phyloP scores from a whole-genome alignment of 2,113 vertebrate species.

The Peromyscus maniculatus region DNA sequence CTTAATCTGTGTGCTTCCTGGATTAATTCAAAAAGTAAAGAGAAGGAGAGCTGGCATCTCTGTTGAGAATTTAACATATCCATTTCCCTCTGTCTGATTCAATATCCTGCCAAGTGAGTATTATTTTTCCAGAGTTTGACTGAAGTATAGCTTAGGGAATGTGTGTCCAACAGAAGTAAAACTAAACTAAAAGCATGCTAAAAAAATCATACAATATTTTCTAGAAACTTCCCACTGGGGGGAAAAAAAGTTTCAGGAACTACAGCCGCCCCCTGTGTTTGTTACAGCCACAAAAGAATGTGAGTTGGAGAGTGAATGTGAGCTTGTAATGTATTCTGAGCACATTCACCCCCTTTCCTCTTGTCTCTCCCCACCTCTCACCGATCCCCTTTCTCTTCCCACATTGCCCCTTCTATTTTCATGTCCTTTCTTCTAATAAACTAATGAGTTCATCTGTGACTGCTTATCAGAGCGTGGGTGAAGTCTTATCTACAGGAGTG shows the following conservation, averaged over 20 bases:
- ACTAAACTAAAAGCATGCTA: not conserved
- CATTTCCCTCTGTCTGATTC: not conserved
- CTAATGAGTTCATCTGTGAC: not conserved
- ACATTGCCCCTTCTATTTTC: not conserved
- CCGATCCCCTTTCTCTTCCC: not conserved
- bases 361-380: not conserved
- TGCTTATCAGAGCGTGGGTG: not conserved
- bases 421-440: not conserved
- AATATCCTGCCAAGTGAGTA: not conserved
- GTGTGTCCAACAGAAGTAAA: constrained; percentile 5
- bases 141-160: constrained; percentile 26
- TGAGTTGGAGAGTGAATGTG: not conserved
- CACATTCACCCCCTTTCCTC: not conserved
- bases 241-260: not conserved
- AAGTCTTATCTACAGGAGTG: not conserved
- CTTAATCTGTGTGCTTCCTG: not conserved
- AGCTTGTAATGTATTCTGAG: not conserved
- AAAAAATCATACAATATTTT: constrained; percentile 30
- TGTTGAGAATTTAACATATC: not conserved
- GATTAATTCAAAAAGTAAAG: constrained; percentile 48
- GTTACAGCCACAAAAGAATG: not conserved
- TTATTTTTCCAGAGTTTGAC: constrained; percentile 36
- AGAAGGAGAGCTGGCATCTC: constrained; percentile 9
- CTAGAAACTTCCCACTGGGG: not conserved
- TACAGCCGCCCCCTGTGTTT: not conserved